Base-by-base conservation (phyloP, 2,797 vertebrate species). In the Anguilla megastoma region DNA sequence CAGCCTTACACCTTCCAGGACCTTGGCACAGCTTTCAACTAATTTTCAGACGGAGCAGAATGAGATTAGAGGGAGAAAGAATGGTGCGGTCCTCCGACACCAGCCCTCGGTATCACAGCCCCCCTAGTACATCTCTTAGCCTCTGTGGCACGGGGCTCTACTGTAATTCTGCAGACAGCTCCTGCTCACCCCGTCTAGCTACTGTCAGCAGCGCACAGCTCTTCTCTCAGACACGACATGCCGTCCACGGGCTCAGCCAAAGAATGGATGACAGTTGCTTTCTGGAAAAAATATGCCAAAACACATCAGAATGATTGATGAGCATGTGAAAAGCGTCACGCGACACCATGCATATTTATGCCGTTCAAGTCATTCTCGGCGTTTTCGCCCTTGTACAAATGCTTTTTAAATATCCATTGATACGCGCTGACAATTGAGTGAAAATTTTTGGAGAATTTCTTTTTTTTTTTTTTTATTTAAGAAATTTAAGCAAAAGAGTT, bases 191-290 rank as follows among this genome's bases (percentile, higher is more conserved):
- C 91, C 60, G 90, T 89, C 91, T 87, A 85, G 91, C 89, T 90
- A 88, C 89, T 90, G 90, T 91, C 92, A 92, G 91, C 90, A 90
- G 87, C 80, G 89, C 89, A 92, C 74, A 88, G 90, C 87, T 91
- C 93, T 92, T 86, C 90, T 92, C 90, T 91, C 90, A 90, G 92
- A 90, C 92, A 36, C 27, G 91, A 82, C 54, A 85, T 3, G 90
- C 93, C 89, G 24, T 82, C 24, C 45, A 50, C 79, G 24, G 50
- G 50, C 50, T 71, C 66, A 50, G 54, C 41, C 30, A 76, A 50
- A 85, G 69, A 87, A 83, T 56, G 50, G 87, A 74, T 52, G 24
- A 84, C 48, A 30, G 30, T 84, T 85, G 66, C 52, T 52, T 74
- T 41, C 45, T 18, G 36, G 54, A 48, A 87, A 21, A 56, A 30